These are phyloP conservation scores for Drosophila phalerata DNA, from an alignment of 2,888 invertebrate genomes.

Conservation along the genomic window DNA sequence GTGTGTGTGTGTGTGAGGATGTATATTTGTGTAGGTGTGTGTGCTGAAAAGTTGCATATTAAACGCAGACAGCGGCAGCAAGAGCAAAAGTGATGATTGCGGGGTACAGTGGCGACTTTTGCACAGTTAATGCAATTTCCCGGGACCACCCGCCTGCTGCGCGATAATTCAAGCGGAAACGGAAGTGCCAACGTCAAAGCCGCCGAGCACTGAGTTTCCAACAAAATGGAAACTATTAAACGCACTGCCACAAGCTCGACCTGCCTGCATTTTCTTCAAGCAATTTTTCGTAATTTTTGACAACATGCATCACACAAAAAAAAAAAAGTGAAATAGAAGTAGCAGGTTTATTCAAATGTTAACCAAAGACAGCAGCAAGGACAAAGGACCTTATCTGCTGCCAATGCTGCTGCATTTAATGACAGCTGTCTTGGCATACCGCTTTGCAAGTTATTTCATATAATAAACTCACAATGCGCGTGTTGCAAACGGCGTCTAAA, in stretches of 20 bases:
- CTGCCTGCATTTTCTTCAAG: constrained; percentile 21
- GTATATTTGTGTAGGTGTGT: constrained; percentile 45
- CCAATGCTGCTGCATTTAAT: constrained; percentile 68
- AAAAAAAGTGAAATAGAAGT: too few relatives aligned
- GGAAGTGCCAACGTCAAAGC: constrained; percentile 80
- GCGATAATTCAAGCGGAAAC: constrained; percentile 81
- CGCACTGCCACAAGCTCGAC: constrained; percentile 66
- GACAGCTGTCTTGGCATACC: constrained; percentile 71
- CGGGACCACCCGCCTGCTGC: constrained; percentile 65
- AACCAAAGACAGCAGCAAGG: constrained; percentile 31
- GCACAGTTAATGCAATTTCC: constrained; percentile 79
- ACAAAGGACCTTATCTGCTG: constrained; percentile 9
- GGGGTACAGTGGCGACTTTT: constrained; percentile 57
- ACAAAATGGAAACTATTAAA: constrained; percentile 81
- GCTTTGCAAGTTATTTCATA: constrained; percentile 75
- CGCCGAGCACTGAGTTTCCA: constrained; percentile 58
- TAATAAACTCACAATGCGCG: constrained; percentile 69
- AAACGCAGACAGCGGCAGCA: constrained; percentile 70
- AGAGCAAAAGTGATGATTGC: constrained; percentile 18
- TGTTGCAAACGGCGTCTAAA: constrained; percentile 51
- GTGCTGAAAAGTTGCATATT: constrained; percentile 76
- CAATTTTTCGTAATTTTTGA: constrained; percentile 52
- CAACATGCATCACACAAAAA: constrained; percentile 61
- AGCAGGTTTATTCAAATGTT: constrained; percentile 73
- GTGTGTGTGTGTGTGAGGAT: constrained; percentile 27